Conservation (phyloP, 1,140 invertebrate species). For the Battus philenor region DNA sequence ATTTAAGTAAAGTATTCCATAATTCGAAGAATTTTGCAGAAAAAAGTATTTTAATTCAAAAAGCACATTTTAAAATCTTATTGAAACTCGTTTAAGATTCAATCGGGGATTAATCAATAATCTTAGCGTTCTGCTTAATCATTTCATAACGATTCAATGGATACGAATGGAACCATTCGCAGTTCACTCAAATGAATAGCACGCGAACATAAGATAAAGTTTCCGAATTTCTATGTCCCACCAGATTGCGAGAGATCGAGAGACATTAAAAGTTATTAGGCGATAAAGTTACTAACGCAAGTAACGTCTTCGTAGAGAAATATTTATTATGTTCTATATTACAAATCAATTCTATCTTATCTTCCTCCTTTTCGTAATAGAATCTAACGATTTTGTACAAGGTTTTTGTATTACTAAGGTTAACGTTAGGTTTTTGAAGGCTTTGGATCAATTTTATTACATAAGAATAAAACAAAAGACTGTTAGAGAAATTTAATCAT, state of each 20-base stretch:
- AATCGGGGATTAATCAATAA: conserved; percentile 5
- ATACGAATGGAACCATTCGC: conserved; percentile 13
- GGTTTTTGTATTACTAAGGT: too few species aligned
- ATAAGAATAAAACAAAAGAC: too few species aligned
- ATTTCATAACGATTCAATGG: conserved; percentile 15
- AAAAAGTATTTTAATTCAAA: too few species aligned
- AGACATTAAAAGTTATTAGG: conserved; percentile 17
- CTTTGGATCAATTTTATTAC: too few species aligned
- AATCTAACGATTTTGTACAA: too few species aligned
- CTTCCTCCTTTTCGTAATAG: too few species aligned
- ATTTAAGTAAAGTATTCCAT: neutral
- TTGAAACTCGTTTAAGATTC: too few species aligned
- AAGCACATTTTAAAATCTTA: too few species aligned
- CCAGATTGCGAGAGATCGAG: conserved; percentile 16
- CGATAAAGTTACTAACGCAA: conserved; percentile 16
- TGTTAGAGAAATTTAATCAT: too few species aligned
- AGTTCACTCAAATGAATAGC: conserved; percentile 12
- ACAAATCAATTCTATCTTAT: conserved; percentile 12
- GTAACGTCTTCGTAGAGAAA: conserved; percentile 10
- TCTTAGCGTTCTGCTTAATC: conserved; percentile 8
- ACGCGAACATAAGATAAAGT: conserved; percentile 13
- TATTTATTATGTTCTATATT: conserved; percentile 8
- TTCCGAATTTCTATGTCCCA: conserved; percentile 15
- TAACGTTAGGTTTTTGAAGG: too few species aligned
- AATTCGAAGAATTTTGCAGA: neutral